A percentile compares a stretch with the other conserved stretches of the same genome.
Conservation (phyloP, 2,888 invertebrate species). For the Melipona beecheii region DNA sequence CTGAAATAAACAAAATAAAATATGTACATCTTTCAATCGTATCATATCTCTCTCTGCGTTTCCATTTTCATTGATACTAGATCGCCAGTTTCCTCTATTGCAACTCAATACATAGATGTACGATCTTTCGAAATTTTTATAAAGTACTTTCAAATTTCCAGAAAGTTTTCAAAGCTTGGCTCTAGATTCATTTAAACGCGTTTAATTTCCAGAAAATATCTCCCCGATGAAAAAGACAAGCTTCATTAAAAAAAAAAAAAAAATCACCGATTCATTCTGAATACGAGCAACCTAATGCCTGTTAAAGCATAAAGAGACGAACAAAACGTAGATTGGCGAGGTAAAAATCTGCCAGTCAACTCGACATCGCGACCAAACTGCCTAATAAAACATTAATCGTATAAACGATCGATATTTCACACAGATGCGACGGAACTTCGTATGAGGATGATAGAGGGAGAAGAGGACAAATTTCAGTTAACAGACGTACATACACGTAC, state of each 20-base stretch:
- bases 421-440: not conserved
- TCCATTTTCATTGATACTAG: not conserved
- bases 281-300: not conserved
- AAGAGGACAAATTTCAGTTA: not conserved
- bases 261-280: not conserved
- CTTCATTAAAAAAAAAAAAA: not conserved
- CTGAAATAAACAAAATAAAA: conserved; percentile 44
- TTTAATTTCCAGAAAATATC: too few relatives aligned
- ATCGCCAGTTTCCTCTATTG: not conserved
- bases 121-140: too few relatives aligned
- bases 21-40: not conserved
- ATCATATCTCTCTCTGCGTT: not conserved
- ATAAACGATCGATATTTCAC: conserved; percentile 39
- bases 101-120: too few relatives aligned
- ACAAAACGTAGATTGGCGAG: not conserved
- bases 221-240: not conserved
- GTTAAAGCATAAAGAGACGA: not conserved
- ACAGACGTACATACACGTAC: not conserved
- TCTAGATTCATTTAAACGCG: not conserved
- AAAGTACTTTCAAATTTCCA: not conserved
- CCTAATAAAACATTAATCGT: conserved; percentile 1
- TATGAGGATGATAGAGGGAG: not conserved
- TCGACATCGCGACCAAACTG: not conserved
- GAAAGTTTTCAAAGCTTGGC: not conserved
- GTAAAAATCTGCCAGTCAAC: conserved; percentile 12